Evolutionary conservation across 2,888 invertebrate species (phyloP), one percentile per base, ranked within the genome.

Genomic region (Flexamia atlantica): DNA sequence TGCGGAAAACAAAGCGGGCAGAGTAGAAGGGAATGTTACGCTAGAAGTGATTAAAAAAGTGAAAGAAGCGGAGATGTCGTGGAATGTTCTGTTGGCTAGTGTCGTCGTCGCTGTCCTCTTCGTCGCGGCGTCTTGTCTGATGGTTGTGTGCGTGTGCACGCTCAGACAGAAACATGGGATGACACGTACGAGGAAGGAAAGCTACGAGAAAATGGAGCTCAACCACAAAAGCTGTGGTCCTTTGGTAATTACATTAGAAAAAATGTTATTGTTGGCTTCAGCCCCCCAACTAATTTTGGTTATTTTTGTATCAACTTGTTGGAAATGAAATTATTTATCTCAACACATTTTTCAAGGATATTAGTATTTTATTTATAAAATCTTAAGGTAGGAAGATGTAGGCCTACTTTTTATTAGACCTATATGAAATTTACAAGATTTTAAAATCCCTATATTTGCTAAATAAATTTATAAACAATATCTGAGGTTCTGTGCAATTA

Each of bases 1-100:
- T 82, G 96, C 96, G 0, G 95, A 96, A 89, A 96, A 96, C 89
- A 94, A 95, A 89, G 96, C 96, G 4, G 96, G 96, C 0, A 93
- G 93, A 88, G 94, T 94, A 14, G 94, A 95, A 90, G 94, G 94
- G 28, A 94, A 94, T 88, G 94, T 96, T 83, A 95, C 93, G 84
- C 91, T 97, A 87, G 92, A 93, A 0, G 93, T 96, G 85, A 70
- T 50, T 53, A 70, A 70, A 36, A 81, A 72, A n/a, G 17, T 60
- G 12, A 50, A 36, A 30, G 87, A 85, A 3, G 92, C 91, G 87
- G 91, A 92, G 83, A 89, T 94, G 89, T 91, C 93, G 89, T 90
- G 92, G 89, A 91, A 93, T 91, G 91, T 92, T 23, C 90, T 95
- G 12, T 91, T 95, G 87, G 93, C 94, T 5, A 94, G 95, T 86